Evolutionary conservation across 2,888 invertebrate species (phyloP).

Genomic region (Dryomyza anilis): DNA sequence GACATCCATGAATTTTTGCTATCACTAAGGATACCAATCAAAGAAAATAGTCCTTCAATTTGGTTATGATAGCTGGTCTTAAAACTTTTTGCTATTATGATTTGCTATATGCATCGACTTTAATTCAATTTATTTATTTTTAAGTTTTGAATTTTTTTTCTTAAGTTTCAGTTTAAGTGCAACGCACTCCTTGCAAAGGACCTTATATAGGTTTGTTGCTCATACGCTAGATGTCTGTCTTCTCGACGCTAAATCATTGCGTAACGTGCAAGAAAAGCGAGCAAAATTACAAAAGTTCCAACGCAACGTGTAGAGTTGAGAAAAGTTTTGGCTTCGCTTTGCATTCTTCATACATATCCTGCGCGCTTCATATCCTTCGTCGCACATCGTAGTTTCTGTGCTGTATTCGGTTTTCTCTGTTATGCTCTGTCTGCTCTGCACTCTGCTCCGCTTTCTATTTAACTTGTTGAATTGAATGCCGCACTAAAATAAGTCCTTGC

Average conservation of each 20-base stretch:
- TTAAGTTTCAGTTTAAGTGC: slow-evolving; percentile 5
- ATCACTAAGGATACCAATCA: too few relatives aligned
- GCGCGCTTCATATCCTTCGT: background rate
- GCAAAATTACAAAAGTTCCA: slow-evolving; percentile 31
- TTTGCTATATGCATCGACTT: too few relatives aligned
- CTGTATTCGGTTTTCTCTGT: background rate
- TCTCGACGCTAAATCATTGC: too few relatives aligned
- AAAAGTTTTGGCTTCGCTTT: slow-evolving; percentile 16
- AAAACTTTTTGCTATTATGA: too few relatives aligned
- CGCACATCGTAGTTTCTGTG: background rate
- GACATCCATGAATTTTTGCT: too few relatives aligned
- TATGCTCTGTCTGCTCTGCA: background rate
- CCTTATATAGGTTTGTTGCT: slow-evolving; percentile 2
- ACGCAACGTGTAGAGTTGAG: background rate
- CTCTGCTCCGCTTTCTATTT: slow-evolving; percentile 27
- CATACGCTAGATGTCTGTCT: background rate
- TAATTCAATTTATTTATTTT: background rate
- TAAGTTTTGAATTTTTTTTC: slow-evolving; percentile 7
- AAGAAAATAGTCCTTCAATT: too few relatives aligned
- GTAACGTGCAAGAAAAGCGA: slow-evolving; percentile 30
- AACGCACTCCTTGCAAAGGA: background rate
- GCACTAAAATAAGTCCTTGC: slow-evolving; percentile 29
- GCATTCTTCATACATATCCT: slow-evolving; percentile 7
- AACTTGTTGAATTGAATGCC: slow-evolving; percentile 39
- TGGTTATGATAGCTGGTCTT: too few relatives aligned